Base-by-base conservation (phyloP, 2,113 vertebrate genomes). In the Dendropsophus ebraccatus region DNA sequence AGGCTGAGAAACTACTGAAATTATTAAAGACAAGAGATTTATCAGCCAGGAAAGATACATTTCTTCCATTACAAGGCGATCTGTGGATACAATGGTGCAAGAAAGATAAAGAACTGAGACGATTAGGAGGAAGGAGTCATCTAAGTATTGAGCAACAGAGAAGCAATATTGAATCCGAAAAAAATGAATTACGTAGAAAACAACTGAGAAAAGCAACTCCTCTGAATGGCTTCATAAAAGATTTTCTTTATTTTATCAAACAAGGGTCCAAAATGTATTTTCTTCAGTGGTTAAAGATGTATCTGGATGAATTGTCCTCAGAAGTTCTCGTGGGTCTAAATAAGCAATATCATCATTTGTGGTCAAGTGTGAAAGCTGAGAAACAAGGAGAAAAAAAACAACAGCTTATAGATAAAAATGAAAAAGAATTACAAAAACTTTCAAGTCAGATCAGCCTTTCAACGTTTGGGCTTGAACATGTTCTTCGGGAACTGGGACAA, bases 71-170 rank as follows among this genome's bases (percentile, higher is more conserved):
- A 23, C 92, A 92, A 65, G 92, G 92, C 35, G 9, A 90, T 50
- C 79, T 93, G 16, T 94, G 92, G 91, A 89, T 92, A 1, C 13
- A 87, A 0, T 93, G 93, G 92, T 91, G 91, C 65, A 87, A 14
- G 78, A 92, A 88, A 72, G 92, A 93, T n/a, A 94, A 91, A 90
- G 92, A 93, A 62, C 58, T 92, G 49, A 90, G 4, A 70, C 93
- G 73, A 88, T n/a, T n/a, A n/a, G n/a, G n/a, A n/a, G n/a, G n/a
- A n/a, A n/a, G n/a, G n/a, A 41, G 41, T 41, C 41, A 41, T 8
- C 41, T 41, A 41, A 41, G 41, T 41, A 41, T 41, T 41, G 41
- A 41, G 41, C 41, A 41, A 8, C 41, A 41, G 41, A 92, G 47
- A 86, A 37, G 72, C 10, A 8, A 89, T 19, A 89, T 90, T 62